Conservation (phyloP, 2,888 invertebrate species). For the Leptinotarsa juncta region DNA sequence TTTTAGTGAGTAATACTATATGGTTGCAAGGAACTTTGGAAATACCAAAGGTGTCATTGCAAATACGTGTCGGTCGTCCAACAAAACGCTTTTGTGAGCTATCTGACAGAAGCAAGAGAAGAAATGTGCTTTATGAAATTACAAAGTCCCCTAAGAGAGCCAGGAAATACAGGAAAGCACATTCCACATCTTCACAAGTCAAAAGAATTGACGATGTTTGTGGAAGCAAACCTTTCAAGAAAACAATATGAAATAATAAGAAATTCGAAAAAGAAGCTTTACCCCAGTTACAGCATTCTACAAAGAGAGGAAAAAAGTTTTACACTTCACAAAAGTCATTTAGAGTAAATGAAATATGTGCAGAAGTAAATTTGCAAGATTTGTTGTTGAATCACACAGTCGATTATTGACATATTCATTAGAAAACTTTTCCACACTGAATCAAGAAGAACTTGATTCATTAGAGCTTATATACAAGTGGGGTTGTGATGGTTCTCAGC, state of each 20-base stretch:
- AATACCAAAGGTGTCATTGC: too few relatives aligned
- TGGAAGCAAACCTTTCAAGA: background rate
- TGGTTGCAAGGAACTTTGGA: too few relatives aligned
- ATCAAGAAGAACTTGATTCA: conserved; percentile 26
- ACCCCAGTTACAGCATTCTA: background rate
- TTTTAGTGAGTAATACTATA: too few relatives aligned
- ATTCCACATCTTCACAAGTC: background rate
- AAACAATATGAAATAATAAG: background rate
- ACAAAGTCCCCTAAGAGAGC: background rate
- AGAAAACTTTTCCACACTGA: conserved; percentile 22
- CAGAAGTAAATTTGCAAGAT: conserved; percentile 26
- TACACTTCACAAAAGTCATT: background rate
- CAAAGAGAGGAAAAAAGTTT: background rate
- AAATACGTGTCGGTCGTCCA: too few relatives aligned
- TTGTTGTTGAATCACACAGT: conserved; percentile 27
- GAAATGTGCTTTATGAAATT: background rate
- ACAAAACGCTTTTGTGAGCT: background rate
- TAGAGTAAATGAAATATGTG: conserved; percentile 17
- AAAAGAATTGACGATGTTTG: background rate
- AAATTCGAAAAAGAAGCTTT: background rate
- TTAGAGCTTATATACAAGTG: conserved; percentile 48
- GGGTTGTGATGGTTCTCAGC: conserved; percentile 51
- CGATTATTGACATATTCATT: conserved; percentile 6
- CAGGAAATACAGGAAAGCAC: background rate
- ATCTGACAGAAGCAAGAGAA: background rate